Evolutionary conservation across 1,140 invertebrate species (phyloP).

Genomic region (Drosophila elegans): DNA sequence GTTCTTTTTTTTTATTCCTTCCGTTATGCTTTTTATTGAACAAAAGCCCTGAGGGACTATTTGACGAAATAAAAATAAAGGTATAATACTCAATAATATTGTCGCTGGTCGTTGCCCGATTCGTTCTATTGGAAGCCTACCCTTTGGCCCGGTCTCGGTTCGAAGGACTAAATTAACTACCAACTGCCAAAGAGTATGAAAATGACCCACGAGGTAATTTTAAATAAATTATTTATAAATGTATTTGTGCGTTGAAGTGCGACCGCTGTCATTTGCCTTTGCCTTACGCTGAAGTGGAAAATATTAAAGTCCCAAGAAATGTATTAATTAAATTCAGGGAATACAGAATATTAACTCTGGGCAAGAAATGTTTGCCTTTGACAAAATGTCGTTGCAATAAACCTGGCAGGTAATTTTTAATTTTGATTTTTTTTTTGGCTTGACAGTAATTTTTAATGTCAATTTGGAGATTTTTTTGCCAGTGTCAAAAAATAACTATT

Average conservation of each 20-base stretch:
- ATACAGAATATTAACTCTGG: neutral
- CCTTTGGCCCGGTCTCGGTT: slow-evolving; percentile 21
- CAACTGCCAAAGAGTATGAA: slow-evolving; percentile 57
- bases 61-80: slow-evolving; percentile 81
- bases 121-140: slow-evolving; percentile 23
- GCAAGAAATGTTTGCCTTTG: no score
- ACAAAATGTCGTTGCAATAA: no score
- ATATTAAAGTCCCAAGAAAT: neutral
- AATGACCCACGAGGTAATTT: slow-evolving; percentile 72
- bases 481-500: no score
- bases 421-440: no score
- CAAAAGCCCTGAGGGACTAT: slow-evolving; percentile 73
- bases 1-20: slow-evolving; percentile 44
- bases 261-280: slow-evolving; percentile 60
- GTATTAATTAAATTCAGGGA: neutral
- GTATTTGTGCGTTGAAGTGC: slow-evolving; percentile 73
- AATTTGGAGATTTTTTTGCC: no score
- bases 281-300: slow-evolving; percentile 9
- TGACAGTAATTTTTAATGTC: no score
- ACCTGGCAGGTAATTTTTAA: no score
- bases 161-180: slow-evolving; percentile 73
- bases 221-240: slow-evolving; percentile 81
- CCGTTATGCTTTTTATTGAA: slow-evolving; percentile 72
- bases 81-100: slow-evolving; percentile 83
- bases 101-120: slow-evolving; percentile 33